Evolutionary conservation across 2,797 vertebrate genomes (phyloP).

Genomic region (Phalloptychus januarius): DNA sequence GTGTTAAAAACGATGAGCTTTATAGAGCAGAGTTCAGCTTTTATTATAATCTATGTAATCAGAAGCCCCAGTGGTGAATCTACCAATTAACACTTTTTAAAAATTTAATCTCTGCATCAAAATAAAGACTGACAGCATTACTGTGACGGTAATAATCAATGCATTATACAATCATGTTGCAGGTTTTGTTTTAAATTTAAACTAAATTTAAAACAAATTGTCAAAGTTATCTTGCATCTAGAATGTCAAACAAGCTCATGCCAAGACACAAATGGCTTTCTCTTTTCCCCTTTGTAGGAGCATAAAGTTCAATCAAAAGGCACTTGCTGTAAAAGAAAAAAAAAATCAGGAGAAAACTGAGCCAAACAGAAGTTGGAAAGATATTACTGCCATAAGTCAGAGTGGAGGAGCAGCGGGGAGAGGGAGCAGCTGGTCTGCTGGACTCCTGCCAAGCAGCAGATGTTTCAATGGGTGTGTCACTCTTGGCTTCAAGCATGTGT

Average conservation of each 20-base stretch:
- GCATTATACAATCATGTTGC: neutral
- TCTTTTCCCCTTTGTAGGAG: neutral
- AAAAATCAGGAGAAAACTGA: constrained; percentile 18
- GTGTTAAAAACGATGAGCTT: neutral
- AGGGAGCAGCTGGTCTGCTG: constrained; percentile 70
- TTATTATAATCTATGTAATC: neutral
- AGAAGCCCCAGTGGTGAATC: neutral
- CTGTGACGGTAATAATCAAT: neutral
- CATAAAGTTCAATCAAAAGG: neutral
- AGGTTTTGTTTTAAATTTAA: neutral
- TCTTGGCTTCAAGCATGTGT: constrained; percentile 66
- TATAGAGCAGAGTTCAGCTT: neutral
- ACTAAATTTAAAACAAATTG: too few species aligned
- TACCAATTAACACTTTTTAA: neutral
- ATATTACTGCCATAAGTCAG: constrained; percentile 58
- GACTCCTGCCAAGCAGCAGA: constrained; percentile 73
- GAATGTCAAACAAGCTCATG: neutral
- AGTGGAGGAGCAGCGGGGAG: constrained; percentile 55
- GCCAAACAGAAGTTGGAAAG: constrained; percentile 16
- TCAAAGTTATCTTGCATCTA: neutral
- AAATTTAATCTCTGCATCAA: neutral
- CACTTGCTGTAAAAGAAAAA: neutral
- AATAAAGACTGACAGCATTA: neutral
- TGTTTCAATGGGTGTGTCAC: constrained; percentile 74
- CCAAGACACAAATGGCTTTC: neutral